phyloP scores from a whole-genome alignment of 2,888 invertebrate species.

The Diploptera punctata region DNA sequence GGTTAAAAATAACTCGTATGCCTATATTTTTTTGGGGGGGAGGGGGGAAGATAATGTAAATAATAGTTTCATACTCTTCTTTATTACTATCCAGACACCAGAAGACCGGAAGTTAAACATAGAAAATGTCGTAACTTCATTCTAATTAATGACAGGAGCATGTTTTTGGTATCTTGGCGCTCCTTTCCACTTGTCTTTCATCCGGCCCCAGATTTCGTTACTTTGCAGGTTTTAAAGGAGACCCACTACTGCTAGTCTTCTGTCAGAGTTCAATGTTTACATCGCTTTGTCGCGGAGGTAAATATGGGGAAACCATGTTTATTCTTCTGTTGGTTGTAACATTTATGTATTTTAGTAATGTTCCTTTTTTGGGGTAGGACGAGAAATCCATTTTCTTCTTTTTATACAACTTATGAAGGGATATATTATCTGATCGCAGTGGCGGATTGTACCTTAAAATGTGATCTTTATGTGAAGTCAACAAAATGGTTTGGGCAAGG shows the following conservation, averaged over 20 bases:
- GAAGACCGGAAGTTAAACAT: constrained; percentile 7
- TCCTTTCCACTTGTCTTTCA: constrained; percentile 19
- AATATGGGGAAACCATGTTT: constrained; percentile 16
- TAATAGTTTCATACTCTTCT: neutral
- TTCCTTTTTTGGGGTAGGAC: too few species aligned
- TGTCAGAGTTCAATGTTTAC: constrained; percentile 9
- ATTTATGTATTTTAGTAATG: too few species aligned
- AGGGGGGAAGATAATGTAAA: neutral
- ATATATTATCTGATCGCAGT: too few species aligned
- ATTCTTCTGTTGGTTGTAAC: neutral
- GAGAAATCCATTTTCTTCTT: too few species aligned
- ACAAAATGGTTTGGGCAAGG: too few species aligned
- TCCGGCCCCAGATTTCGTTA: constrained; percentile 7
- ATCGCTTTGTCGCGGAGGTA: neutral
- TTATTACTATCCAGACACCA: neutral
- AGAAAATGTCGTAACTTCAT: constrained; percentile 22
- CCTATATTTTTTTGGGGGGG: too few species aligned
- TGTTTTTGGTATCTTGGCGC: constrained; percentile 8
- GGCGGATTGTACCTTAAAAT: too few species aligned
- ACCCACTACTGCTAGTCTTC: constrained; percentile 13
- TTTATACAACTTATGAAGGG: too few species aligned
- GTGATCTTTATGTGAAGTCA: too few species aligned
- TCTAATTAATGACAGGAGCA: constrained; percentile 17
- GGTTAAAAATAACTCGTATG: neutral
- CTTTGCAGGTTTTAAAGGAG: constrained; percentile 2